Evolutionary conservation across 2,113 vertebrate genomes (phyloP), one percentile per base, ranked within the genome.

Genomic region (Macquaria ambigua): DNA sequence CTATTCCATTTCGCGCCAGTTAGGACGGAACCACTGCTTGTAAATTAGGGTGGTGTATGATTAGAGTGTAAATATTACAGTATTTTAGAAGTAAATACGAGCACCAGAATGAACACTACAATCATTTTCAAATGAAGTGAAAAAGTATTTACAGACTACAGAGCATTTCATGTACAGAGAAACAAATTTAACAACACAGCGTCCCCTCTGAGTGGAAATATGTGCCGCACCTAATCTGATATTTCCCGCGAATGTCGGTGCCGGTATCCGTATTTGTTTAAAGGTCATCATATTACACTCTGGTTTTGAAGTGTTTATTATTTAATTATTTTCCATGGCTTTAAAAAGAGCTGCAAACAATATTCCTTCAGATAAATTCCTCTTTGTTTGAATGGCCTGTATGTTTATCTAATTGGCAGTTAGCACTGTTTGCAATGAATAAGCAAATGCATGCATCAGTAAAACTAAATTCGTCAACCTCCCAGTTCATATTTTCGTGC

Each of bases 1-100:
- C 69, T 59, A 6, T 4, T 5, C 5, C 3, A 11, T 93, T 94
- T 94, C 93, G 91, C 94, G 94, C 94, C 93, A 93, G 16, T 87
- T 3, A 1, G 68, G 92, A 90, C 18, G 50, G 89, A 81, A 87
- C 85, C 89, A 93, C 41, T 77, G 2, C 8, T 9, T 23, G 1
- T 37, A 4, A 63, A 79, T 53, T 0, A 11, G 69, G 87, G 70
- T 8, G 4, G 10, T 15, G 0, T 23, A 0, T 11, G 1, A 12
- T 18, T 63, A 0, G 2, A 41, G 1, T 1, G 3, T 18, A 14
- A 0, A 20, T 18, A 15, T 0, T 8, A 3, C 8, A 8, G 8
- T 50, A 28, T 46, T 68, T 59, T 53, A 72, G 0, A 16, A 16
- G 16, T 28, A 5, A 64, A 41, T 48, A 34, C 1, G 5, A 43